Percentiles rank a stretch among this genome's conserved stretches.
Evolutionary conservation across 2,797 vertebrate species (phyloP).

Genomic region (Myotis planiceps): DNA sequence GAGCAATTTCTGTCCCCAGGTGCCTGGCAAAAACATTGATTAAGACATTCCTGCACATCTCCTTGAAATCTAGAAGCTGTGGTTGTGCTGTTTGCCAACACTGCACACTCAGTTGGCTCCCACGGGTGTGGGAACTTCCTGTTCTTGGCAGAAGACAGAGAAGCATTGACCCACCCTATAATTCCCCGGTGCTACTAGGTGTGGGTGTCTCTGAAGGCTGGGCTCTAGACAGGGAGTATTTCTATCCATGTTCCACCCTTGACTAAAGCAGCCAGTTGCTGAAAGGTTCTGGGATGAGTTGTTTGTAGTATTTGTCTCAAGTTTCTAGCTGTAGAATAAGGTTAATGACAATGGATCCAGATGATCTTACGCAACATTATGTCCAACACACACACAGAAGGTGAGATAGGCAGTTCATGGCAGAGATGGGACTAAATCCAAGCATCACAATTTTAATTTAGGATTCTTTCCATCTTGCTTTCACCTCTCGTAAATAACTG

Average conservation of each 20-base stretch:
- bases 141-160: conserved; percentile 37
- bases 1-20: conserved; percentile 19
- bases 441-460: not conserved
- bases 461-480: not conserved
- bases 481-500: not conserved
- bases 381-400: conserved; percentile 21
- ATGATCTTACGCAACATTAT: conserved; percentile 44
- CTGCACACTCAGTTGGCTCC: not conserved
- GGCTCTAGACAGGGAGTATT: not conserved
- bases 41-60: not conserved
- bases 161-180: not conserved
- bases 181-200: not conserved
- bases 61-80: not conserved
- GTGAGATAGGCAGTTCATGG: not conserved
- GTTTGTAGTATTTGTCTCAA: not conserved
- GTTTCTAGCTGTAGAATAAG: not conserved
- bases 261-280: not conserved
- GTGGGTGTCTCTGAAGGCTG: not conserved
- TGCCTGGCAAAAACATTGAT: not conserved
- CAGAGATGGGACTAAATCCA: conserved; percentile 37
- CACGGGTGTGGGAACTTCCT: conserved; percentile 8
- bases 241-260: not conserved
- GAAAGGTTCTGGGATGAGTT: not conserved
- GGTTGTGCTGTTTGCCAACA: not conserved
- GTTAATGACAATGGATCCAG: not conserved